phyloP scores from a whole-genome alignment of 1,140 invertebrate genomes.

The Drosophila novamexicana region DNA sequence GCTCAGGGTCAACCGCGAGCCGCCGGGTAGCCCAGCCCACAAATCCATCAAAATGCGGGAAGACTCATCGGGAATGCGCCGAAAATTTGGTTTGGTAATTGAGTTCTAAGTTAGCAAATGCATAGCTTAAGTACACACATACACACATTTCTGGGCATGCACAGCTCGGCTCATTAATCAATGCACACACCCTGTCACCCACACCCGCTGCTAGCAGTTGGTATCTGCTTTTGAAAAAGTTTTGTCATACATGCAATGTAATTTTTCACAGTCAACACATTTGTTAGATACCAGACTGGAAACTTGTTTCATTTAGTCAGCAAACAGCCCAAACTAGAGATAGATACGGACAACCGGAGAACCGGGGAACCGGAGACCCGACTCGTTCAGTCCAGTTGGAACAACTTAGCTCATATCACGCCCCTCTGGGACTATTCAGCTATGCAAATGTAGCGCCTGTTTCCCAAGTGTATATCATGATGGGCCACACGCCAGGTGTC shows the following conservation, averaged over 20 bases:
- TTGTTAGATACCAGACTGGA: slow-evolving; percentile 14
- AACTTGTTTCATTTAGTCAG: slow-evolving; percentile 45
- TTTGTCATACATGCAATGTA: slow-evolving; percentile 71
- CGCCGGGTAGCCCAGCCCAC: slow-evolving; percentile 35
- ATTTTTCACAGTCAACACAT: slow-evolving; percentile 75
- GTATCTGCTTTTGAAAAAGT: slow-evolving; percentile 59
- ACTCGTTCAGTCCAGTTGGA: slow-evolving; percentile 9
- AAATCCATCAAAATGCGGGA: slow-evolving; percentile 75
- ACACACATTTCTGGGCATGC: neutral
- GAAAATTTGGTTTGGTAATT: slow-evolving; percentile 69
- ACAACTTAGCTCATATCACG: neutral
- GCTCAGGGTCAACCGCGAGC: slow-evolving; percentile 40
- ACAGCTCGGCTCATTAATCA: slow-evolving; percentile 62
- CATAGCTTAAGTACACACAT: slow-evolving; percentile 19
- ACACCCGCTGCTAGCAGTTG: neutral
- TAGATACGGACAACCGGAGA: neutral
- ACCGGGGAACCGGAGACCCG: neutral
- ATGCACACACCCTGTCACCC: slow-evolving; percentile 35
- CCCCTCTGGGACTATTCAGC: slow-evolving; percentile 8
- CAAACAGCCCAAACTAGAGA: slow-evolving; percentile 5
- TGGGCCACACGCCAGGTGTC: slow-evolving; percentile 70
- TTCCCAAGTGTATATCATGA: slow-evolving; percentile 53
- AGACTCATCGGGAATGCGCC: slow-evolving; percentile 23
- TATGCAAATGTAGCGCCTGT: slow-evolving; percentile 23
- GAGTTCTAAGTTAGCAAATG: slow-evolving; percentile 75